A percentile compares a stretch with the other conserved stretches of the same genome.
phyloP scores from a whole-genome alignment of 2,888 invertebrate species.

The Euclidia mi region DNA sequence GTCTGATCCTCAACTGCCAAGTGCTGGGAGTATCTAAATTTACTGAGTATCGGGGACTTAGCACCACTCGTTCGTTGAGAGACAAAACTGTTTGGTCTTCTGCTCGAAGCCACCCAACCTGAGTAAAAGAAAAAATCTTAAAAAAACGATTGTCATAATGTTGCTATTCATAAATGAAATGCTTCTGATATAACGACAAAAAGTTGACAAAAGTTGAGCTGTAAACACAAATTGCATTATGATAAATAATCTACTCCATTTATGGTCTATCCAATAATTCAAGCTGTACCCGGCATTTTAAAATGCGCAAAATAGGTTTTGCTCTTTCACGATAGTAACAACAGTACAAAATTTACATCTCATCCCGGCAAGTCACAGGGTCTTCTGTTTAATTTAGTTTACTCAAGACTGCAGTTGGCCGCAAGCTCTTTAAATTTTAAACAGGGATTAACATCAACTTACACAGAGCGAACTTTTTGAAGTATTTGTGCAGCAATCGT shows the following conservation, averaged over 20 bases:
- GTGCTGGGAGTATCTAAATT: constrained; percentile 95
- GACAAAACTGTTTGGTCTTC: constrained; percentile 97
- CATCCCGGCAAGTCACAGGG: constrained; percentile 59
- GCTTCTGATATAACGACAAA: no score
- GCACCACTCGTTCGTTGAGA: constrained; percentile 95
- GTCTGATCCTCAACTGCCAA: constrained; percentile 96
- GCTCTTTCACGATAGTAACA: constrained; percentile 52
- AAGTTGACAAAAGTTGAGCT: no score
- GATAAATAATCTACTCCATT: constrained; percentile 21
- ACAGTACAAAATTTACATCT: constrained; percentile 69
- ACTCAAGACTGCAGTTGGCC: constrained; percentile 60
- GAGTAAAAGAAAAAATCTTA: constrained; percentile 48
- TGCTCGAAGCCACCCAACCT: constrained; percentile 97
- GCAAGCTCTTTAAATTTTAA: constrained; percentile 73
- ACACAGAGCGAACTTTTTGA: constrained; percentile 53
- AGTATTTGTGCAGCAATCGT: constrained; percentile 36
- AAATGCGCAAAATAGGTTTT: constrained; percentile 52
- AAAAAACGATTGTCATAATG: no score
- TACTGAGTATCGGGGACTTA: constrained; percentile 95
- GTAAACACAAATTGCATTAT: no score
- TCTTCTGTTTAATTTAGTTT: constrained; percentile 71
- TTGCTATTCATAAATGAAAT: no score
- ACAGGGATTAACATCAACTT: constrained; percentile 65
- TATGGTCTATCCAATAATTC: constrained; percentile 33
- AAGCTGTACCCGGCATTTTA: constrained; percentile 36